Evolutionary conservation across 2,888 invertebrate genomes (phyloP), one percentile per base, ranked within the genome.

Genomic region (Prenolepis imparis): DNA sequence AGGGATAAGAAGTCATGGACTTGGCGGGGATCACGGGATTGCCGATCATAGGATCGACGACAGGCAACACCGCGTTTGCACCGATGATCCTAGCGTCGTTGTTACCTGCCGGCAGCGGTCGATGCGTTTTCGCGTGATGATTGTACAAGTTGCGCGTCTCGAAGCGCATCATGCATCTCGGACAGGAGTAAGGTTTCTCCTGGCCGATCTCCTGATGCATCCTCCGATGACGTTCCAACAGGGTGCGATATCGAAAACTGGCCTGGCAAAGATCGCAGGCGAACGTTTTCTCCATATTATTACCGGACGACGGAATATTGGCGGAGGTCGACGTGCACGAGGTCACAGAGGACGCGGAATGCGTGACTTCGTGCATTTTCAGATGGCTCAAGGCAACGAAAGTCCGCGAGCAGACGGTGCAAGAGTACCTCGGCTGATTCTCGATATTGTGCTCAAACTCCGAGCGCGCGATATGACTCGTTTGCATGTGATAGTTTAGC

Each of bases 91-190:
- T 70, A 64, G 41, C 32, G 36, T 83, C 82, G 36, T 88, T 88
- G 68, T 81, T 87, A 6, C 39, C 82, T 4, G 80, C 52, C 52
- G 84, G 39, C 36, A 80, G 73, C 4, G 90, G 86, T 81, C 93
- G 93, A 87, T 94, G 94, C 8, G 94, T 94, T 89, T 94, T 95
- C 52, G 94, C 94, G 82, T 95, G 95, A 87, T 95, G 95, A 88
- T 95, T 95, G 86, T 95, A 95, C 59, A 93, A 87, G 68, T 95
- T 95, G 18, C 95, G 89, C 1, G 95, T 95, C 84, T 95, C 95
- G 85, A 95, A 95, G 8, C 95, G 92, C 94, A 95, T 93, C n/a
- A 93, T 87, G 63, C 95, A 95, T 24, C 93, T 93, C 0, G 94
- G 91, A 64, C 95, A 95, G 0, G 94, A 94, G 75, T 93, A 95